Evolutionary conservation across 2,113 vertebrate genomes (phyloP).

Genomic region (Sakesphorus luctuosus): DNA sequence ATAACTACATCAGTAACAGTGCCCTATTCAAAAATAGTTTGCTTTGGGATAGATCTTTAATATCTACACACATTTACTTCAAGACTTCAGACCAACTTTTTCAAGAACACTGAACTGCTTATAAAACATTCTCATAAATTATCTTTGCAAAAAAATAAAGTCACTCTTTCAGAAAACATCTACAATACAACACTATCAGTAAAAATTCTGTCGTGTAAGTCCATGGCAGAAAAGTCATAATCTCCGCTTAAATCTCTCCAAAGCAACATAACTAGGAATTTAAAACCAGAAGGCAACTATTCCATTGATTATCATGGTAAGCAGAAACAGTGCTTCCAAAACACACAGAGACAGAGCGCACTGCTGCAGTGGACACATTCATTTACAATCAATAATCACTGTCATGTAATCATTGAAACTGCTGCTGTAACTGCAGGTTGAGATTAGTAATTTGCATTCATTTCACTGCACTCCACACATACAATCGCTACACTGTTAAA

Average conservation of each 20-base stretch:
- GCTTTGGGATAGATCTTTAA: neutral
- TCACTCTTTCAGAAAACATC: neutral
- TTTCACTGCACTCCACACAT: neutral
- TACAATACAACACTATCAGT: conserved; percentile 4
- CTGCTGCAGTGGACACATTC: neutral
- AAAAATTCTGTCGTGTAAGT: neutral
- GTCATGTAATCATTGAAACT: conserved; percentile 60
- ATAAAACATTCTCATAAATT: conserved; percentile 58
- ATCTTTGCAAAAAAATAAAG: conserved; percentile 65
- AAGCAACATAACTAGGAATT: neutral
- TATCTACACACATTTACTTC: conserved; percentile 1
- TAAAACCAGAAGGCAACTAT: conserved; percentile 12
- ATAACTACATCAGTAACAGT: neutral
- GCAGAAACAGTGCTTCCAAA: neutral
- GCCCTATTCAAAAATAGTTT: neutral
- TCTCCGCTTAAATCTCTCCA: neutral
- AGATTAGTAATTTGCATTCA: neutral
- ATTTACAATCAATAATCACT: conserved; percentile 69
- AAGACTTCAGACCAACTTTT: neutral
- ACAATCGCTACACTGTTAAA: neutral
- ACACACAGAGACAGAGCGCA: neutral
- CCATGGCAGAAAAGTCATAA: neutral
- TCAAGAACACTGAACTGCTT: neutral
- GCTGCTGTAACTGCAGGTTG: neutral
- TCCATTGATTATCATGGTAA: neutral